Conservation (phyloP, 2,797 vertebrate species). For the Capromys pilorides region DNA sequence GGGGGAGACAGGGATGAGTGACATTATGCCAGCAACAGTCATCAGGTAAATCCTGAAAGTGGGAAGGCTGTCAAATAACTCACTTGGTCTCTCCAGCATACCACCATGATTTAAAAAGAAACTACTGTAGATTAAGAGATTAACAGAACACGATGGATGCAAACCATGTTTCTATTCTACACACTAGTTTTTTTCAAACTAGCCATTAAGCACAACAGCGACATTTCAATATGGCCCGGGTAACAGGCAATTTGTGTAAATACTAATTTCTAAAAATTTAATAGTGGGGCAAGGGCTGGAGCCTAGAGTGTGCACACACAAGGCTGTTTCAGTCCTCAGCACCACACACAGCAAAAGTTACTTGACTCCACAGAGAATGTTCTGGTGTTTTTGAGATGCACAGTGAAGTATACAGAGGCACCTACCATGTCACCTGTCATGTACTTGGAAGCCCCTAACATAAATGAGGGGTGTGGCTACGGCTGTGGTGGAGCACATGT, state of each 20-base stretch:
- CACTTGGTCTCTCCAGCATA: background rate
- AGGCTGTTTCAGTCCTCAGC: background rate
- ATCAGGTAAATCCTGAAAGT: constrained; percentile 23
- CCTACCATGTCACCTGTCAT: background rate
- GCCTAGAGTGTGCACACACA: background rate
- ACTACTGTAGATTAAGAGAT: background rate
- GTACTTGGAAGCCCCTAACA: background rate
- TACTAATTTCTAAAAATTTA: background rate
- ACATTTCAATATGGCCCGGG: background rate
- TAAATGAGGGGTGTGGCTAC: background rate
- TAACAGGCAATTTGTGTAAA: background rate
- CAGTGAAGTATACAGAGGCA: background rate
- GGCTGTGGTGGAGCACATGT: background rate
- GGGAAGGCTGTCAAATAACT: background rate
- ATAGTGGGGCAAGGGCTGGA: background rate
- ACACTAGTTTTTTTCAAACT: background rate
- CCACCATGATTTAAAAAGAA: background rate
- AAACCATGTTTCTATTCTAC: background rate
- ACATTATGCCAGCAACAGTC: background rate
- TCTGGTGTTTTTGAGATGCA: constrained; percentile 1
- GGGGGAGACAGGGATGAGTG: background rate
- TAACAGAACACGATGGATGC: background rate
- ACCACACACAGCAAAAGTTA: background rate
- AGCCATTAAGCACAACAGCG: background rate
- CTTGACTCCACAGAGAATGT: constrained; percentile 16